phyloP scores from a whole-genome alignment of 1,140 invertebrate species.

The Zaprionus ornatus region DNA sequence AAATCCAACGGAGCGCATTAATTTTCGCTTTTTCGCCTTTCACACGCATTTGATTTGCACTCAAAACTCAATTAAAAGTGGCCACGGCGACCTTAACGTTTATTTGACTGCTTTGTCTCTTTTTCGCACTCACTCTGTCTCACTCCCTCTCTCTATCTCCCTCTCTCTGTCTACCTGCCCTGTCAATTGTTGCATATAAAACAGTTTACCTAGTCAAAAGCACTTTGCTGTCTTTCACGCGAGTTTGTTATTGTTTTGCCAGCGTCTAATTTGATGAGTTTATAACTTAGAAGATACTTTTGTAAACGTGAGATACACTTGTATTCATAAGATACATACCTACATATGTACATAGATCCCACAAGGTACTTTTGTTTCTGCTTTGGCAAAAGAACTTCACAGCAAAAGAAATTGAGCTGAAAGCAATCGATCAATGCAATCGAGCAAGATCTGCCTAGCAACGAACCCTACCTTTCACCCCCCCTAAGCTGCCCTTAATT shows the following conservation, averaged over 20 bases:
- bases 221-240: too few relatives aligned
- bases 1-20: conserved; percentile 55
- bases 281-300: too few relatives aligned
- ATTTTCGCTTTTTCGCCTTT: conserved; percentile 56
- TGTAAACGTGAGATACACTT: too few relatives aligned
- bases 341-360: too few relatives aligned
- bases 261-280: too few relatives aligned
- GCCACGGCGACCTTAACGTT: conserved; percentile 3
- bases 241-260: too few relatives aligned
- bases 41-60: conserved; percentile 58
- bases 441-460: neutral
- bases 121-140: neutral
- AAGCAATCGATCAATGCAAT: neutral
- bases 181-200: conserved; percentile 31
- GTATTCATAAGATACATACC: too few relatives aligned
- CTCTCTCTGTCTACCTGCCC: neutral
- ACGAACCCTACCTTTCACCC: rapidly evolving
- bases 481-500: neutral
- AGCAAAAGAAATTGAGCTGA: neutral
- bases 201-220: conserved; percentile 38
- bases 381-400: too few relatives aligned
- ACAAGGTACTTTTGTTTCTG: too few relatives aligned
- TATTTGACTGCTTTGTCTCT: neutral
- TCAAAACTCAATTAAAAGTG: conserved; percentile 75
- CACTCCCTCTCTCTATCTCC: neutral